A percentile compares a stretch with the other conserved stretches of the same genome.
These are phyloP conservation scores for Nasonia oneida DNA, from an alignment of 2,888 invertebrate genomes.

Conservation along the genomic window DNA sequence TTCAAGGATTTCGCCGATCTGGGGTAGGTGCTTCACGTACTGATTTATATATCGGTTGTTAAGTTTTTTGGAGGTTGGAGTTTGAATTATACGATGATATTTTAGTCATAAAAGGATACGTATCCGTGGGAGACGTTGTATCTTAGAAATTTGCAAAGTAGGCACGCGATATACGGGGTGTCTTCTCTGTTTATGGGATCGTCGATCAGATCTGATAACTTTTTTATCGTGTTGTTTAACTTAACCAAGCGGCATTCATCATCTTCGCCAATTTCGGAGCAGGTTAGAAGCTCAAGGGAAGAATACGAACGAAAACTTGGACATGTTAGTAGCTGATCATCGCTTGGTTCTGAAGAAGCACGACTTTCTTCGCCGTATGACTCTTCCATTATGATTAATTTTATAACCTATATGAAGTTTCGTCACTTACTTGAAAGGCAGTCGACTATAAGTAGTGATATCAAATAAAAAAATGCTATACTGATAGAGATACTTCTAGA, in stretches of 20 bases:
- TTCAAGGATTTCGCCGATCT: slow-evolving; percentile 74
- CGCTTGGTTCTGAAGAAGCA: not conserved
- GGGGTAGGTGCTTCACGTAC: slow-evolving; percentile 75
- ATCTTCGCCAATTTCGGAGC: not conserved
- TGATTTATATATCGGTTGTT: slow-evolving; percentile 59
- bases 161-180: slow-evolving; percentile 39
- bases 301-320: slow-evolving; percentile 40
- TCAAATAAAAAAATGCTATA: no score
- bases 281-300: slow-evolving; percentile 34
- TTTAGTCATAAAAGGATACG: slow-evolving; percentile 71
- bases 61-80: not conserved
- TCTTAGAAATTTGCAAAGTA: slow-evolving; percentile 67
- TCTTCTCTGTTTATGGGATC: slow-evolving; percentile 66
- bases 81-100: not conserved
- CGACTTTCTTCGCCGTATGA: slow-evolving; percentile 38
- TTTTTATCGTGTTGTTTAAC: slow-evolving; percentile 63
- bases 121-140: slow-evolving; percentile 66
- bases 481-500: no score
- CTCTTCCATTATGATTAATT: not conserved
- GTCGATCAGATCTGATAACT: slow-evolving; percentile 67
- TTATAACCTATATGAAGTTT: no score
- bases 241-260: slow-evolving; percentile 57
- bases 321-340: not conserved
- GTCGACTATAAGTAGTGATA: no score
- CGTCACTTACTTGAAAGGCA: no score